These are phyloP conservation scores for Bothrops jararaca DNA, from an alignment of 2,113 vertebrate species.

Conservation along the genomic window DNA sequence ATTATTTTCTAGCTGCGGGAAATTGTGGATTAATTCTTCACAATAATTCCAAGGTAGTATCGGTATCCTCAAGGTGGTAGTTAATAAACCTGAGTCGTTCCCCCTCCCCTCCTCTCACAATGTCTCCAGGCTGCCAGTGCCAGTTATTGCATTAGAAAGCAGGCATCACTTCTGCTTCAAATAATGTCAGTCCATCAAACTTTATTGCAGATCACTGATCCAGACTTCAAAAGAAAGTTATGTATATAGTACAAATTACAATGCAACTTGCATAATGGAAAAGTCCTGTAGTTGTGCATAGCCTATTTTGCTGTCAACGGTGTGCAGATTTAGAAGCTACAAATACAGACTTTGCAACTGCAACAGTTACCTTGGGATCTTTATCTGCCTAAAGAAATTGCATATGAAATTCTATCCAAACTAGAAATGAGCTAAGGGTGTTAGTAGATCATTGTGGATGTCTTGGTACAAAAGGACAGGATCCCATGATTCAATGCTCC, in stretches of 20 bases:
- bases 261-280: neutral
- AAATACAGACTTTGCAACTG: neutral
- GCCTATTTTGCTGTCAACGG: neutral
- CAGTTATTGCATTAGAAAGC: constrained; percentile 5
- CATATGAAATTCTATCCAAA: neutral
- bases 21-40: constrained; percentile 41
- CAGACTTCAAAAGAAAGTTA: neutral
- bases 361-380: neutral
- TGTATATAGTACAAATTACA: neutral
- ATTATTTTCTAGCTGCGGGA: constrained; percentile 30
- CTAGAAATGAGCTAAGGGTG: neutral
- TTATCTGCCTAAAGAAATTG: neutral
- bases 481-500: neutral
- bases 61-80: constrained; percentile 3
- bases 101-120: neutral
- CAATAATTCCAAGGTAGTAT: constrained; percentile 14
- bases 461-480: neutral
- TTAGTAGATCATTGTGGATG: neutral
- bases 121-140: constrained; percentile 10
- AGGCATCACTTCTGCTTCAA: constrained; percentile 22
- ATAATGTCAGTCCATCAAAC: neutral
- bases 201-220: neutral
- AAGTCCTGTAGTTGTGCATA: neutral
- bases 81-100: constrained; percentile 31
- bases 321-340: neutral